Conservation (phyloP, 2,797 vertebrate species). For the Phyllotis vaccarum region DNA sequence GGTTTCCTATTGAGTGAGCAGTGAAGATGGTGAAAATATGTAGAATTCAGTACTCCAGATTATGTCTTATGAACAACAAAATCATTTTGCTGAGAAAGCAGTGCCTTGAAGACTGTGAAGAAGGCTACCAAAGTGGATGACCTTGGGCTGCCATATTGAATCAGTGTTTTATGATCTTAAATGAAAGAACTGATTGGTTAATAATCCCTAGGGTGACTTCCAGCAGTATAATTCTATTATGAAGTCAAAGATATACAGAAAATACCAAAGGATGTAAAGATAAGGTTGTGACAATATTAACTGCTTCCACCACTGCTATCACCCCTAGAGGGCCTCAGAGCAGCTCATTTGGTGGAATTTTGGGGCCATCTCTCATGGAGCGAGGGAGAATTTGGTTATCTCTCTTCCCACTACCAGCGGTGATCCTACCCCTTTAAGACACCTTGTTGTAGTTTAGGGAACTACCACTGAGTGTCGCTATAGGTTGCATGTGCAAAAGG, state of each 20-base stretch:
- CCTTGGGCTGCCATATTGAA: not conserved
- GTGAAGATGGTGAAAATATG: not conserved
- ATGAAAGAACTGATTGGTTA: constrained; percentile 47
- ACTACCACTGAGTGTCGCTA: constrained; percentile 78
- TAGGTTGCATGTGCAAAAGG: constrained; percentile 51
- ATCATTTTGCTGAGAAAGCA: not conserved
- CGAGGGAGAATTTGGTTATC: not conserved
- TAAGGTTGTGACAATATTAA: not conserved
- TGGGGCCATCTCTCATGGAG: not conserved
- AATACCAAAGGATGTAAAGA: not conserved
- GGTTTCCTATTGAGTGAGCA: not conserved
- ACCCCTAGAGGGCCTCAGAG: not conserved
- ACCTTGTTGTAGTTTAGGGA: constrained; percentile 73
- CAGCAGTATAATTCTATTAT: not conserved
- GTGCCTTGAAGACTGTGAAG: not conserved
- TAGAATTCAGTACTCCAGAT: not conserved
- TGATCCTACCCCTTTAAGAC: constrained; percentile 10
- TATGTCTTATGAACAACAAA: not conserved
- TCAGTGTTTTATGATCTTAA: constrained; percentile 44
- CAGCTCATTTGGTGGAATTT: not conserved
- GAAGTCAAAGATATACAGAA: constrained; percentile 17
- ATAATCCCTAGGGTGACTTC: constrained; percentile 6
- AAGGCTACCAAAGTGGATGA: not conserved
- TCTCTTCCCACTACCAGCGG: not conserved
- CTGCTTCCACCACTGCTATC: not conserved